Conservation (phyloP, 92 coral and sea anemone species). For the Plumapathes pennacea region DNA sequence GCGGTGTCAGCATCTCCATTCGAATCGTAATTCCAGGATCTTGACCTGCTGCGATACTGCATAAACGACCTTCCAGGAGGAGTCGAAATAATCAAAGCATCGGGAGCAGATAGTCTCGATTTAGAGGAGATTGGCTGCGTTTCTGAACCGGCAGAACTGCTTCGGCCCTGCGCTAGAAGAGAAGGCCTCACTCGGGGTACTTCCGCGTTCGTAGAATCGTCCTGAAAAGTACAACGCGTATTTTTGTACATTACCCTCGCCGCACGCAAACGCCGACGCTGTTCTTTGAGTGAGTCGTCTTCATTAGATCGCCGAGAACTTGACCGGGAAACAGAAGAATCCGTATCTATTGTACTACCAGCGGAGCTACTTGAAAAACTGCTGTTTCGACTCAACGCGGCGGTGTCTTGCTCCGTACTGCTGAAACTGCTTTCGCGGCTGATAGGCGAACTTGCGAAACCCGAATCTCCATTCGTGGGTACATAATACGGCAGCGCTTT, state of each 20-base stretch:
- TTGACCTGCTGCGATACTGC: constrained; percentile 18
- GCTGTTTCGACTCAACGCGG: constrained; percentile 76
- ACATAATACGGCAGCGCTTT: too few relatives aligned
- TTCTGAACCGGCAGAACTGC: constrained; percentile 34
- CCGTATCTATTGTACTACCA: constrained; percentile 20
- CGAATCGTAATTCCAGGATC: too few relatives aligned
- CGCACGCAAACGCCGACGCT: constrained; percentile 29
- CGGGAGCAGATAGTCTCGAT: constrained; percentile 41
- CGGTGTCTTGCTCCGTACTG: constrained; percentile 50
- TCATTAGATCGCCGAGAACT: constrained; percentile 49
- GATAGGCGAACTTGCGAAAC: background rate
- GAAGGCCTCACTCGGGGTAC: constrained; percentile 9
- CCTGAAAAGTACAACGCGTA: too few relatives aligned
- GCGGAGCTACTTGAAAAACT: constrained; percentile 82
- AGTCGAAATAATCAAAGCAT: constrained; percentile 69
- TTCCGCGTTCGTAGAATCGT: too few relatives aligned
- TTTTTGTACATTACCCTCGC: too few relatives aligned
- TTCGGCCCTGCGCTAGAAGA: constrained; percentile 43
- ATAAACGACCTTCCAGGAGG: constrained; percentile 46
- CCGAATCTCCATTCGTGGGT: background rate
- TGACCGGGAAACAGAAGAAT: constrained; percentile 36
- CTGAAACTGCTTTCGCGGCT: constrained; percentile 74
- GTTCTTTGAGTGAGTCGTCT: constrained; percentile 23
- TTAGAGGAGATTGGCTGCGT: constrained; percentile 6
- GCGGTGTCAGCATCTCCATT: too few relatives aligned